These are phyloP conservation scores for Hippocampus barbouri DNA, from an alignment of 2,113 vertebrate genomes.

Conservation along the genomic window DNA sequence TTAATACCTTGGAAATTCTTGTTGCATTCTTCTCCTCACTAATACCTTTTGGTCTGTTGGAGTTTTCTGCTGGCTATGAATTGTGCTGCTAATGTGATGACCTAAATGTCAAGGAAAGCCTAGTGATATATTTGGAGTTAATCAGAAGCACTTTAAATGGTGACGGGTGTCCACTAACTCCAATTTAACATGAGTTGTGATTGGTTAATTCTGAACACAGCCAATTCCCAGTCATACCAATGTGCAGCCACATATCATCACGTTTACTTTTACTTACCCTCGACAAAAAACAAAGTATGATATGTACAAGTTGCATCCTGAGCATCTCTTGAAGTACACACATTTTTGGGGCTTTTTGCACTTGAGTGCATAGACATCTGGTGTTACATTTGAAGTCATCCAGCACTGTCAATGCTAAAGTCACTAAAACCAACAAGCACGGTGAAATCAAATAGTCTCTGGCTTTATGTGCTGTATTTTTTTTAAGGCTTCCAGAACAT, in stretches of 20 bases:
- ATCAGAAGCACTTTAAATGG: neutral
- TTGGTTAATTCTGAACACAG: no score
- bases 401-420: neutral
- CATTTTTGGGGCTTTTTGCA: neutral
- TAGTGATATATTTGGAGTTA: no score
- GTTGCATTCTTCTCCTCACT: no score
- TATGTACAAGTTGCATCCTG: no score
- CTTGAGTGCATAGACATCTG: conserved; percentile 44
- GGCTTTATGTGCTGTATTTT: neutral
- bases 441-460: neutral
- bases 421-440: neutral
- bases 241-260: no score
- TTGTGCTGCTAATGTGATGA: no score
- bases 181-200: neutral
- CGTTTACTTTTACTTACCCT: neutral
- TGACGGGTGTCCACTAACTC: neutral
- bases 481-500: conserved; percentile 81
- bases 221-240: no score
- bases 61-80: no score
- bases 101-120: no score
- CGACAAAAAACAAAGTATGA: no score
- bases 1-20: no score
- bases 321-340: neutral
- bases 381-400: conserved; percentile 23
- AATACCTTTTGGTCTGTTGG: no score